A percentile compares a stretch with the other conserved stretches of the same genome.
Evolutionary conservation across 2,888 invertebrate species (phyloP).

Genomic region (Allygus modestus): DNA sequence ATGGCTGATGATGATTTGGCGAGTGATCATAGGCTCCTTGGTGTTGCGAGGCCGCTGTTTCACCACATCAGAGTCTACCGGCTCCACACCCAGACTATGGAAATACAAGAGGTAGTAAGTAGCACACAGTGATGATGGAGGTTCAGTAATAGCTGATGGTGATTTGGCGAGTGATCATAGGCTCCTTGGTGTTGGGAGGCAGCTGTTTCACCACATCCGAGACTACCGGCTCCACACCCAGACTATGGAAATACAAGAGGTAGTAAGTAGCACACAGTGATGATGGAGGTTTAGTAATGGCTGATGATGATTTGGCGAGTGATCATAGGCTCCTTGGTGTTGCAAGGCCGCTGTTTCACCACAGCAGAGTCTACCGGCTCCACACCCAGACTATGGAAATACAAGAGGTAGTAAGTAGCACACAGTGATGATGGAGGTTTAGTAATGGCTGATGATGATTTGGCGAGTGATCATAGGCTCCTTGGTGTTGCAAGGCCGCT

Average conservation of each 20-base stretch:
- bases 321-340: constrained; percentile 96
- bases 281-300: constrained; percentile 95
- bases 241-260: constrained; percentile 64
- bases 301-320: constrained; percentile 91
- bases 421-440: constrained; percentile 94
- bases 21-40: constrained; percentile 96
- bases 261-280: constrained; percentile 79
- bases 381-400: constrained; percentile 89
- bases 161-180: constrained; percentile 94
- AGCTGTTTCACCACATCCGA: constrained; percentile 96
- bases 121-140: constrained; percentile 90
- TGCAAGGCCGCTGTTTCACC: constrained; percentile 93
- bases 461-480: constrained; percentile 96
- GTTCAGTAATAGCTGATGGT: too few relatives aligned
- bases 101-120: neutral
- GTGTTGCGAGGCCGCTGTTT: constrained; percentile 95
- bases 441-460: constrained; percentile 92
- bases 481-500: constrained; percentile 94
- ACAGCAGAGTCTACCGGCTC: constrained; percentile 99
- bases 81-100: constrained; percentile 97
- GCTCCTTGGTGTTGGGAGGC: constrained; percentile 94
- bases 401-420: constrained; percentile 42
- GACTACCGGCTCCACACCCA: too few relatives aligned
- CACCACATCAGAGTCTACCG: constrained; percentile 98
- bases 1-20: constrained; percentile 87